Percentiles rank a stretch among this genome's conserved stretches.
These are phyloP conservation scores for Ailurus styani DNA, from an alignment of 2,113 vertebrate species.

Conservation along the genomic window DNA sequence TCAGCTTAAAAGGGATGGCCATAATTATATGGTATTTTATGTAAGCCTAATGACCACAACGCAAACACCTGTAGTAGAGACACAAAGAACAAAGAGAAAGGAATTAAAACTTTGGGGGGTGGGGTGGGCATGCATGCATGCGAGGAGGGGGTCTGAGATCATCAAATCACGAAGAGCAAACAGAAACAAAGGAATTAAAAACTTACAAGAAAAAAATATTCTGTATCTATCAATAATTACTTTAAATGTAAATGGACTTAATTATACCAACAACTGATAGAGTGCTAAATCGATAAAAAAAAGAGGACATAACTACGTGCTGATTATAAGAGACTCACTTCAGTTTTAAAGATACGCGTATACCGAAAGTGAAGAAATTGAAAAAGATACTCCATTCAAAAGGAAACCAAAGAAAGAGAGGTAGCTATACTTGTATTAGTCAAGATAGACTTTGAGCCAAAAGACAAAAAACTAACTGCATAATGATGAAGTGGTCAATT, in stretches of 20 bases:
- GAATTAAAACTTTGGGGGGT: neutral
- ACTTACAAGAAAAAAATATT: neutral
- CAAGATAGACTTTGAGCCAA: neutral
- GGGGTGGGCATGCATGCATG: no score
- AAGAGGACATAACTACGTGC: neutral
- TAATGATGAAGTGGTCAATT: neutral
- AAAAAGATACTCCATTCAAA: neutral
- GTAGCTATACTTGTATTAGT: neutral
- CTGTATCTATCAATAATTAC: neutral
- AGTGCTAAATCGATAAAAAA: neutral
- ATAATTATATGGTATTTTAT: neutral
- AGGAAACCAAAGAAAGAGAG: neutral
- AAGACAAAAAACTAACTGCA: neutral
- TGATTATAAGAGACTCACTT: neutral
- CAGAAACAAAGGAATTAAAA: neutral
- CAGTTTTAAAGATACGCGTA: neutral
- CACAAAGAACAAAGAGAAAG: neutral
- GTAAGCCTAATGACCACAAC: neutral
- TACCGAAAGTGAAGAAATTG: neutral
- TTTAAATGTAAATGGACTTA: neutral
- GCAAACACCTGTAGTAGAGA: neutral
- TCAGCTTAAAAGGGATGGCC: neutral
- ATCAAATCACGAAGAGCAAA: neutral
- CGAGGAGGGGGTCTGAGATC: no score
- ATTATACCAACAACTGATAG: neutral